Evolutionary conservation across 2,113 vertebrate species (phyloP), one percentile per base, ranked within the genome.

Genomic region (Nipponia nippon): DNA sequence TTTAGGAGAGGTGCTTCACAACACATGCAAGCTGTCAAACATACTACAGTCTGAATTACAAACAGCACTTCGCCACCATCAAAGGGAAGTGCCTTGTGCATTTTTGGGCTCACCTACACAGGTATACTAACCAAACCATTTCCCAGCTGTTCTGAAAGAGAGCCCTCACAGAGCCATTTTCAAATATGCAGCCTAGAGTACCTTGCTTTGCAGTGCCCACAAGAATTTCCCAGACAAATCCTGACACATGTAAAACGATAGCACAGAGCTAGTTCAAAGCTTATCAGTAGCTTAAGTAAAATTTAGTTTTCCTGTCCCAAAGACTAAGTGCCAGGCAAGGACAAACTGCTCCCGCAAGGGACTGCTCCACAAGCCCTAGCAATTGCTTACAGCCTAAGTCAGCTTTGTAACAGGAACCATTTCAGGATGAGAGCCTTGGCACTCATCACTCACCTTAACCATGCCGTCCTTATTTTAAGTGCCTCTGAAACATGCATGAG

Each of bases 401-500:
- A 75, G 38, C 30, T 67, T 19, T 23, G 36, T 56, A 63, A n/a
- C 5, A 47, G 56, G 17, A 17, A 58, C 36, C 22, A 20, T 27
- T 42, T 23, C 26, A 38, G 56, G 27, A 36, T 0, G 2, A 70
- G 18, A 89, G 52, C 42, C 16, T 11, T 19, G 52, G 16, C 23
- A 52, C 30, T 36, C 52, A 26, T 6, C 50, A 22, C 40, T 53
- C 42, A 29, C 71, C n/a, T 27, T 14, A 75, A 88, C n/a, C 32
- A 34, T 5, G 0, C 5, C 4, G 19, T 0, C 25, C 44, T 25
- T 19, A 27, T 27, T 80, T 67, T 3, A 86, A 83, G 9, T 25
- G 13, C 40, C 26, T 46, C 22, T 50, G 44, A 59, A 86, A 44
- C 0, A 0, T 9, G 3, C 73, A 25, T 3, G 2, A 85, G n/a